Conservation (phyloP, 2,797 vertebrate species). For the Novumbra hubbsi region DNA sequence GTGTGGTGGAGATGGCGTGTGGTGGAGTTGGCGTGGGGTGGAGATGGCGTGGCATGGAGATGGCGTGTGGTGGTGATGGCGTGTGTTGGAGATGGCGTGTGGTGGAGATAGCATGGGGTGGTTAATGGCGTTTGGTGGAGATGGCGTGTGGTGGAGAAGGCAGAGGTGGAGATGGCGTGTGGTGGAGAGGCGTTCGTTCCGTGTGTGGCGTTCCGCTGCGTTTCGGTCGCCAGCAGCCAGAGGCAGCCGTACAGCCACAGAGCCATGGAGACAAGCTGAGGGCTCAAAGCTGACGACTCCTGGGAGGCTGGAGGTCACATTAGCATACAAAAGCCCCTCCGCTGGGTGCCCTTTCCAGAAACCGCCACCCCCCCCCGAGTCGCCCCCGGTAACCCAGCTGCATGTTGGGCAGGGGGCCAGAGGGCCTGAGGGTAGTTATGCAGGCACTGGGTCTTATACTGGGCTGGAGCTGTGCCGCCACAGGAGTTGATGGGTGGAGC, state of each 20-base stretch:
- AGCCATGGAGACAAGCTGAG: not conserved
- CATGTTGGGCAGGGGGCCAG: constrained; percentile 48
- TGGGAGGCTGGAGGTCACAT: constrained; percentile 81
- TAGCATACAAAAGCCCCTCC: constrained; percentile 80
- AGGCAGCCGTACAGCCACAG: constrained; percentile 50
- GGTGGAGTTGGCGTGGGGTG: too few relatives aligned
- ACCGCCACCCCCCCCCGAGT: constrained; percentile 50
- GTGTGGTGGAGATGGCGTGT: too few relatives aligned
- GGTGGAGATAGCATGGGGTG: too few relatives aligned
- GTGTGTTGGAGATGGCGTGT: too few relatives aligned
- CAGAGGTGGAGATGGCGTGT: constrained; percentile 42
- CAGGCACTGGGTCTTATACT: not conserved
- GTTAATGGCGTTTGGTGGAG: too few relatives aligned
- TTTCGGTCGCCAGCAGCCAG: constrained; percentile 42
- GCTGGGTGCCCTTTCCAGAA: constrained; percentile 72
- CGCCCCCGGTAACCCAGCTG: constrained; percentile 3
- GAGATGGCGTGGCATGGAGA: too few relatives aligned
- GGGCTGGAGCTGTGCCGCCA: constrained; percentile 19
- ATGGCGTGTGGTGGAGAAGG: constrained; percentile 39
- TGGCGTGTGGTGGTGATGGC: too few relatives aligned
- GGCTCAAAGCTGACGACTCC: constrained; percentile 54
- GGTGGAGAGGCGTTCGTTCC: too few relatives aligned
- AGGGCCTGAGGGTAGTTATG: constrained; percentile 63
- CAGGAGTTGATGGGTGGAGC: constrained; percentile 15
- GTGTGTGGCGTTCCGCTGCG: constrained; percentile 4